phyloP scores from a whole-genome alignment of 2,113 vertebrate species.

The Bombycilla garrulus region DNA sequence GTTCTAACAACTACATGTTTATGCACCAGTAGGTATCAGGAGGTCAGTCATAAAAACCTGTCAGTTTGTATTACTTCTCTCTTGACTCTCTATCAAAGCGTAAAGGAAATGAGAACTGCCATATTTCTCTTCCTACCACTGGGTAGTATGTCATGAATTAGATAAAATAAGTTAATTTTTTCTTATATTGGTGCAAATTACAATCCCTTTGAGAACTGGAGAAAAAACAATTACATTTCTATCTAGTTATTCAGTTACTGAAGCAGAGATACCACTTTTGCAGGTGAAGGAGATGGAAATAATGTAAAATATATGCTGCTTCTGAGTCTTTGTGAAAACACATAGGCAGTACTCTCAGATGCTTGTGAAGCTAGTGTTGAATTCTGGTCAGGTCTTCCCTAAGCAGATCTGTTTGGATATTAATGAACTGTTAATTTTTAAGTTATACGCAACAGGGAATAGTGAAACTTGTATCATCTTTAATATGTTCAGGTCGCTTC shows the following conservation, averaged over 20 bases:
- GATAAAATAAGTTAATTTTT: not conserved
- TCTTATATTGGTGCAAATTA: not conserved
- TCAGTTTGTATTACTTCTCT: conserved; percentile 58
- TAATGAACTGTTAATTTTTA: conserved; percentile 42
- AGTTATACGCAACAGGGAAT: not conserved
- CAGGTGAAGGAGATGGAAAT: not conserved
- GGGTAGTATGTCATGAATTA: not conserved
- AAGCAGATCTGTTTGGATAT: not conserved
- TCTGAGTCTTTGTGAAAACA: not conserved
- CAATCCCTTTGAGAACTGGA: not conserved
- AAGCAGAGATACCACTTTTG: not conserved
- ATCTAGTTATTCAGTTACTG: not conserved
- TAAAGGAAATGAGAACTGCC: conserved; percentile 2
- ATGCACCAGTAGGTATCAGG: conserved; percentile 52
- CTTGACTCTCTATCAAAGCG: conserved; percentile 32
- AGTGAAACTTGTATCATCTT: not conserved
- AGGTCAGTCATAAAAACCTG: conserved; percentile 61
- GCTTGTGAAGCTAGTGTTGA: not conserved
- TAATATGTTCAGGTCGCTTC: conserved; percentile 34
- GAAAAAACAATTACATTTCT: not conserved
- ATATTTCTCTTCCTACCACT: not conserved
- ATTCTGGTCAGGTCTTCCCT: not conserved
- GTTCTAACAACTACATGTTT: conserved; percentile 53
- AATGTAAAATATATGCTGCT: not conserved
- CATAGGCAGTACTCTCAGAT: not conserved